Evolutionary conservation across 2,888 invertebrate genomes (phyloP), one percentile per base, ranked within the genome.

Genomic region (Protodeltote pygarga): DNA sequence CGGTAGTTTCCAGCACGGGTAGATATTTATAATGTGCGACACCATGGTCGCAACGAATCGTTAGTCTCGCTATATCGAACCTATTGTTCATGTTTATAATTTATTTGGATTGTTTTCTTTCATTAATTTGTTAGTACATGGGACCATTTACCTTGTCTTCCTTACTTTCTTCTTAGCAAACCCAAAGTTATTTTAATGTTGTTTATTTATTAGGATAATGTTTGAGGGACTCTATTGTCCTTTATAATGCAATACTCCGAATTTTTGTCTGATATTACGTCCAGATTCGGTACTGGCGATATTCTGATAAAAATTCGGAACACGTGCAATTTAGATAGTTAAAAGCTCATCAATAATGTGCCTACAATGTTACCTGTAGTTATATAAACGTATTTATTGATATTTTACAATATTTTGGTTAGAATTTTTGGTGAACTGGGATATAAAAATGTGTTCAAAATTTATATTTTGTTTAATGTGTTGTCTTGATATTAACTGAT

Each of bases 331-430:
- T 76, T 80, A 84, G 78, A 72, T 85, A 83, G 82, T 77, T 73
- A 72, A 77, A 84, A 87, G 89, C 89, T 89, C 89, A 89, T 87
- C 78, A 81, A 83, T 81, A 73, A 89, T 86, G 91, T 91, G 91
- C 91, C 91, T 91, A 90, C 89, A 83, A 90, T 89, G 91, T 91
- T 91, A 91, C 91, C 91, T 91, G 90, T 91, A 91, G 91, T 85
- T 89, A 74, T 82, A 76, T 77, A 76, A 76, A 60, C 79, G 83
- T 84, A 76, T 78, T 77, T 79, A 78, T 78, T 70, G 66, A 72
- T 73, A 73, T 69, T 77, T 65, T 73, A 75, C 77, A 79, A 24
- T 83, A 83, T 81, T 76, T 85, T 69, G 81, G 77, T 82, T 77
- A 77, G 69, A 75, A 69, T 75, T 79, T 55, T 81, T 71, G 74